Conservation (phyloP, 2,113 vertebrate genomes). For the Meriones unguiculatus region DNA sequence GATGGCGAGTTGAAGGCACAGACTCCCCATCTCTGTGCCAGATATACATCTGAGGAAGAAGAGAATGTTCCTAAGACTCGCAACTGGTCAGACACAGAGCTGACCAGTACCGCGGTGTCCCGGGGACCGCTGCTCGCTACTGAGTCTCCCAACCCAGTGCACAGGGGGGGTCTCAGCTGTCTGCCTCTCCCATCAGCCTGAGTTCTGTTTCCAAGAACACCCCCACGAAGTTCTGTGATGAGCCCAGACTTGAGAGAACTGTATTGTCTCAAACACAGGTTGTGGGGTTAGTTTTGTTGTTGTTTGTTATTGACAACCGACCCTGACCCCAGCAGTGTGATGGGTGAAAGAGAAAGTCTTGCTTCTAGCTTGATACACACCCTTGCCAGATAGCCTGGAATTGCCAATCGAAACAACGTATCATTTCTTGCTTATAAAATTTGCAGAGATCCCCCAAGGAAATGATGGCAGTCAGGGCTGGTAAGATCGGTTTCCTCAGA, state of each 20-base stretch:
- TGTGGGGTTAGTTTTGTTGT: not conserved
- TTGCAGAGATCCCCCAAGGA: conserved; percentile 43
- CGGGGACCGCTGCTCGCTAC: too few species aligned
- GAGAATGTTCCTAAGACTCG: not conserved
- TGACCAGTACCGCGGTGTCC: not conserved
- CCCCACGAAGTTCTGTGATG: not conserved
- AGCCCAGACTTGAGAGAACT: not conserved
- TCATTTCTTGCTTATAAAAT: conserved; percentile 43
- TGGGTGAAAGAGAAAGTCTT: not conserved
- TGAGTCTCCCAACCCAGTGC: not conserved
- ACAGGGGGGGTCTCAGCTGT: not conserved
- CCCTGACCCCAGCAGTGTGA: not conserved
- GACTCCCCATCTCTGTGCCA: not conserved
- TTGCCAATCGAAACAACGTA: conserved; percentile 14
- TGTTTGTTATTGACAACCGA: not conserved
- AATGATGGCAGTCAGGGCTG: not conserved
- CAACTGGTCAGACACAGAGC: not conserved
- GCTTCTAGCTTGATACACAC: not conserved
- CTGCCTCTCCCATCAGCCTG: not conserved
- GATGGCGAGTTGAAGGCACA: not conserved
- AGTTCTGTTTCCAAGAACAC: not conserved
- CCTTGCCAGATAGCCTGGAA: not conserved
- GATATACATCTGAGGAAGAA: not conserved
- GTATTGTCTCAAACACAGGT: not conserved
- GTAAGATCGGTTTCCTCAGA: not conserved